Percentiles rank a stretch among this genome's conserved stretches.
Conservation (phyloP, 2,888 invertebrate species). For the Noctua pronuba region DNA sequence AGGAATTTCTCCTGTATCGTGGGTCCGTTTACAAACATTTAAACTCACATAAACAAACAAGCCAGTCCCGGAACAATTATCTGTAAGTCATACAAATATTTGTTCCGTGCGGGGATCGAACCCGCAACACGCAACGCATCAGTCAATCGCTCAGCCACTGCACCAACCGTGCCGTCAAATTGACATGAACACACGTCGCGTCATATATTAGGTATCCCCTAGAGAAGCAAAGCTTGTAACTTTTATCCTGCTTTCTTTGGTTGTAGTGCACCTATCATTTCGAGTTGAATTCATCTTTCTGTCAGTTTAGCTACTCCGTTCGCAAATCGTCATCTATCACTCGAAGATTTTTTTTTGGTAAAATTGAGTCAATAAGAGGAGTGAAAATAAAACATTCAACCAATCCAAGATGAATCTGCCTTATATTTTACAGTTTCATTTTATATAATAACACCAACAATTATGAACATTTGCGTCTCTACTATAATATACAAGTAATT, state of each 20-base stretch:
- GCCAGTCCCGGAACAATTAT: too few relatives aligned
- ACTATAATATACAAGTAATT: constrained; percentile 65
- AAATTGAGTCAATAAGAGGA: background rate
- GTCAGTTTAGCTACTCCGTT: background rate
- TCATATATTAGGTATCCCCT: background rate
- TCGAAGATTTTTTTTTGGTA: background rate
- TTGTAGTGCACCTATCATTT: background rate
- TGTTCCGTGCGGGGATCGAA: too few relatives aligned
- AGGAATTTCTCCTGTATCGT: too few relatives aligned
- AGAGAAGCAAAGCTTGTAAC: too few relatives aligned
- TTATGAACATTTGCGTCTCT: constrained; percentile 69
- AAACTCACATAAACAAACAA: too few relatives aligned
- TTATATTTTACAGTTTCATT: constrained; percentile 76
- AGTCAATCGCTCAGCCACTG: too few relatives aligned
- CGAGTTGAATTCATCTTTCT: background rate
- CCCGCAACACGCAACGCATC: too few relatives aligned
- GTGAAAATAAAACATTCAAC: constrained; percentile 41
- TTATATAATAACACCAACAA: constrained; percentile 75
- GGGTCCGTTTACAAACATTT: too few relatives aligned
- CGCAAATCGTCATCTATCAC: background rate
- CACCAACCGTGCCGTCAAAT: too few relatives aligned
- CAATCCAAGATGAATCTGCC: constrained; percentile 71
- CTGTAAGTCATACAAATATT: too few relatives aligned
- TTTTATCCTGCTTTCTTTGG: background rate
- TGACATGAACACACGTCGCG: background rate